phyloP scores from a whole-genome alignment of 2,888 invertebrate genomes.

The Thyatira batis region DNA sequence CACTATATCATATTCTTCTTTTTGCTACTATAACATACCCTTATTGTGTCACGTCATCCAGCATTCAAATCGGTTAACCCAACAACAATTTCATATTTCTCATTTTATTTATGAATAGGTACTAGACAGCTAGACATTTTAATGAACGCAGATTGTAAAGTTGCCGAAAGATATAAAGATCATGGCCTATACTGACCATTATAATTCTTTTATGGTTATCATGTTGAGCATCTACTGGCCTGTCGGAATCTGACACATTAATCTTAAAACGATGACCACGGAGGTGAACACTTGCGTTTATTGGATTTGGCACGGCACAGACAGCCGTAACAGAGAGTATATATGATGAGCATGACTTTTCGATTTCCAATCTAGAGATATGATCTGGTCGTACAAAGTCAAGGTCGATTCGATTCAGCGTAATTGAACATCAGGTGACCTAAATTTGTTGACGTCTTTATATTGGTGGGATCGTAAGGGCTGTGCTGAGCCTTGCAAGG shows the following conservation, averaged over 20 bases:
- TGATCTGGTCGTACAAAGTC: conserved; percentile 53
- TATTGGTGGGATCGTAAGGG: not conserved
- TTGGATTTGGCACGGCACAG: conserved; percentile 56
- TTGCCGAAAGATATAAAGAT: conserved; percentile 1
- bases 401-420: conserved; percentile 52
- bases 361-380: conserved; percentile 54
- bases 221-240: conserved; percentile 20
- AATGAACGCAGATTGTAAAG: not conserved
- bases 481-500: not conserved
- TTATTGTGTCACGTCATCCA: not conserved
- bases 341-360: conserved; percentile 57
- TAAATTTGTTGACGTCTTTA: not conserved
- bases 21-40: not conserved
- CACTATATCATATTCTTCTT: not conserved
- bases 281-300: conserved; percentile 52
- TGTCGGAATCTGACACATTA: conserved; percentile 46
- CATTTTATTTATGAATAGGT: not conserved
- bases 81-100: not conserved
- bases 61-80: not conserved
- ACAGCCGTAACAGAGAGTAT: conserved; percentile 52
- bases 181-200: conserved; percentile 17
- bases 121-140: not conserved
- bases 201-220: conserved; percentile 28
- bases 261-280: conserved; percentile 53
- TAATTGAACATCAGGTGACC: conserved; percentile 17